Evolutionary conservation across 2,888 invertebrate species (phyloP).

Genomic region (Thymelicus sylvestris): DNA sequence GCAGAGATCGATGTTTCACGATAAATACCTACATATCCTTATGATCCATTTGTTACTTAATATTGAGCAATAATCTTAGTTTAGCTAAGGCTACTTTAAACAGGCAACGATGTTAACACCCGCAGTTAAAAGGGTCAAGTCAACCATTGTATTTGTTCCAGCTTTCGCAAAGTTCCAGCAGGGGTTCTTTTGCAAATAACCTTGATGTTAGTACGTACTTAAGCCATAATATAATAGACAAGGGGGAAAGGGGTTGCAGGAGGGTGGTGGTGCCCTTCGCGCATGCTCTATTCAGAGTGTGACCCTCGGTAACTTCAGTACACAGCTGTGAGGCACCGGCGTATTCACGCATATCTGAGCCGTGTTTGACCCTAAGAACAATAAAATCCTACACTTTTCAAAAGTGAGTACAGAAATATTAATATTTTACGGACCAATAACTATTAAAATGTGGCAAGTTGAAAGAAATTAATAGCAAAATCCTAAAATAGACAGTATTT

Average conservation of each 20-base stretch:
- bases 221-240: constrained; percentile 53
- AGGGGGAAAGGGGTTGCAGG: constrained; percentile 58
- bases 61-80: too few species aligned
- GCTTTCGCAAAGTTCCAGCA: constrained; percentile 44
- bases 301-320: constrained; percentile 72
- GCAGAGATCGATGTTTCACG: too few species aligned
- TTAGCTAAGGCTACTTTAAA: not conserved
- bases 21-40: too few species aligned
- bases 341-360: constrained; percentile 44
- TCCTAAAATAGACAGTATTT: constrained; percentile 32
- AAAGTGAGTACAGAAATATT: constrained; percentile 65
- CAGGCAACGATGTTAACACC: not conserved
- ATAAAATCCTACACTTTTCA: constrained; percentile 72
- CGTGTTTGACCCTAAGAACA: constrained; percentile 62
- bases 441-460: not conserved
- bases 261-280: constrained; percentile 64
- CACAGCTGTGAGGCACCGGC: constrained; percentile 64
- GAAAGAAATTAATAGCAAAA: not conserved
- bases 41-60: too few species aligned
- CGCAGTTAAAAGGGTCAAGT: constrained; percentile 4
- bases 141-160: constrained; percentile 26
- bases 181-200: constrained; percentile 52
- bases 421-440: constrained; percentile 10
- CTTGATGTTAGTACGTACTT: constrained; percentile 44
- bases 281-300: constrained; percentile 75